Evolutionary conservation across 2,888 invertebrate genomes (phyloP).

Genomic region (Eueremaeus valkanovi): DNA sequence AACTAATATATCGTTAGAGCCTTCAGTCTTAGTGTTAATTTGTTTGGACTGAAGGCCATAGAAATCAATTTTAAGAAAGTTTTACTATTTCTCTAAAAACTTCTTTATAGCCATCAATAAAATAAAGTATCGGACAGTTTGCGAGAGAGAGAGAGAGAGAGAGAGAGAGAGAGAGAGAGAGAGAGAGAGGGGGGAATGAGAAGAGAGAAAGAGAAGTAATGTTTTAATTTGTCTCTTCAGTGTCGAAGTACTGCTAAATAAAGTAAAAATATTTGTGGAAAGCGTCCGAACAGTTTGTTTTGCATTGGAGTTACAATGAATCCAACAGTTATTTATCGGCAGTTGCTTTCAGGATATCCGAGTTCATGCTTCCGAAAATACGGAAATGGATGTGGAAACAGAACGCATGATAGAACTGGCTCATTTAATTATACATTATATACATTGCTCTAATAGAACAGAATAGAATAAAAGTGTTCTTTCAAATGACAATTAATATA

Average conservation of each 20-base stretch:
- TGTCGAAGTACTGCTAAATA: too few relatives aligned
- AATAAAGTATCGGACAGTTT: neutral
- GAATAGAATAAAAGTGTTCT: neutral
- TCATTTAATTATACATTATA: neutral
- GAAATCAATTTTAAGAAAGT: neutral
- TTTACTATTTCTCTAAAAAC: neutral
- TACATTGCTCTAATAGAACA: neutral
- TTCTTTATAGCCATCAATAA: neutral
- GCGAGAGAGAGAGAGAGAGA: too few relatives aligned
- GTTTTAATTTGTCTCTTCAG: too few relatives aligned
- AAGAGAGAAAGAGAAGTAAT: too few relatives aligned
- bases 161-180: too few relatives aligned
- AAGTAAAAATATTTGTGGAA: neutral
- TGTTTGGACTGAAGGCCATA: too few relatives aligned
- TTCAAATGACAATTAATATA: too few relatives aligned
- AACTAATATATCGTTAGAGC: too few relatives aligned
- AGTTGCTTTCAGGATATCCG: slow-evolving; percentile 7
- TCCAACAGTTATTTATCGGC: too few relatives aligned
- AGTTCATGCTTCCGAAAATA: neutral
- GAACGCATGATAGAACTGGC: neutral
- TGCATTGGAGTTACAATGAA: neutral
- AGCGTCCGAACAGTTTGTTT: neutral
- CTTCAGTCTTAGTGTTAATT: too few relatives aligned
- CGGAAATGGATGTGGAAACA: slow-evolving; percentile 15
- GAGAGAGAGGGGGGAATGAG: too few relatives aligned